Conservation (phyloP, 1,140 invertebrate species). For the Halesus radiatus region DNA sequence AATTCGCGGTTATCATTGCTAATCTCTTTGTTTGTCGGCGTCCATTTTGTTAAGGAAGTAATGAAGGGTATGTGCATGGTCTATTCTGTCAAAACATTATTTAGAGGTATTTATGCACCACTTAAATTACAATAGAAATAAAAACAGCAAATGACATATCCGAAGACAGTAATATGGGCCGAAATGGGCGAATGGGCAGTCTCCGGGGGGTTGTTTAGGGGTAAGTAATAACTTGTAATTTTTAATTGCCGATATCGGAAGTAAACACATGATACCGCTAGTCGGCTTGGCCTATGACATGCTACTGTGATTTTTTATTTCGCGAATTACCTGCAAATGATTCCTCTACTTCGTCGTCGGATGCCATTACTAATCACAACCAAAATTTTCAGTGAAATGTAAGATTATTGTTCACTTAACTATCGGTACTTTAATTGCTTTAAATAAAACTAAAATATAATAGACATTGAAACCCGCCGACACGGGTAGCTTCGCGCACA, state of each 20-base stretch:
- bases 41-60: conserved; percentile 79
- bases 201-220: conserved; percentile 52
- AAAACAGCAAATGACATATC: conserved; percentile 37
- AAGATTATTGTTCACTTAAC: conserved; percentile 34
- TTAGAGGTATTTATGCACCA: conserved; percentile 51
- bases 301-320: conserved; percentile 61
- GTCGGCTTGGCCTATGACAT: conserved; percentile 71
- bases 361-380: conserved; percentile 73
- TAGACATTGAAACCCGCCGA: conserved; percentile 43
- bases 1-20: conserved; percentile 62
- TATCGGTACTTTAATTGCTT: conserved; percentile 28
- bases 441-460: conserved; percentile 44
- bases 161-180: neutral
- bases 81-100: conserved; percentile 53
- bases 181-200: conserved; percentile 41
- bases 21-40: conserved; percentile 79
- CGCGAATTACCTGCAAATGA: conserved; percentile 80
- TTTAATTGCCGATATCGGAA: conserved; percentile 71
- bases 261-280: conserved; percentile 73
- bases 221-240: conserved; percentile 64
- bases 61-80: conserved; percentile 64
- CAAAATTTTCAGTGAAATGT: conserved; percentile 27
- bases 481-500: conserved; percentile 49
- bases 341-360: conserved; percentile 83
- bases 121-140: conserved; percentile 46